Evolutionary conservation across 1,140 invertebrate species (phyloP), one percentile per base, ranked within the genome.

Genomic region (Eurosta solidaginis): DNA sequence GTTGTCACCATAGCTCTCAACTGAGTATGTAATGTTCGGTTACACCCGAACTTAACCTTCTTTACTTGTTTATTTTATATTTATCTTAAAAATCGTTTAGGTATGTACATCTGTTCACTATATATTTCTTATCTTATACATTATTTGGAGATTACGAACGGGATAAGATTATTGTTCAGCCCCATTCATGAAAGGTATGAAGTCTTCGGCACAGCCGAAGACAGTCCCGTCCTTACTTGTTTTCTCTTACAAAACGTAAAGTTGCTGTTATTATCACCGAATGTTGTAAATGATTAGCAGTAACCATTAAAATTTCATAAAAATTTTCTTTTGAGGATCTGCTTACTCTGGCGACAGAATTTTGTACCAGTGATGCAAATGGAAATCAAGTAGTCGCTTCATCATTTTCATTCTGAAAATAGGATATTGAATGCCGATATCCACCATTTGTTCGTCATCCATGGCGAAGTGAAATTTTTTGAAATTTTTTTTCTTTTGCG

Each of bases 391-490:
- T 50, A 90, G 81, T 9, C 86, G 88, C 33, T 84, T 83, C 75
- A 87, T 68, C 54, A 90, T 89, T 78, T 88, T 87, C 36, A 86
- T 85, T 25, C 88, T 80, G 79, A 88, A 87, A 81, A 86, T 88
- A 2, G 88, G 88, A 79, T 87, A 85, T 77, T 81, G 54, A 9
- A 90, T 79, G 33, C 87, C 88, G 22, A 89, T 77, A 20, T 84
- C 74, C 42, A 81, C 78, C 4, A 90, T 78, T 25, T 84, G 81
- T 2, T 85, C 59, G n/a, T 89, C 86, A 75, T 82, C 82, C 78
- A 89, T 84, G 0, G 82, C n/a, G n/a, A n/a, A 81, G 14, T 90
- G 79, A 74, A 91, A 89, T 76, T 89, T 82, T 7, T 50, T 90
- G 80, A 54, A 83, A 83, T 4, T 88, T 81, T 25, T 59, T 82